Conservation (phyloP, 2,888 invertebrate genomes). For the Helobdella robusta region DNA sequence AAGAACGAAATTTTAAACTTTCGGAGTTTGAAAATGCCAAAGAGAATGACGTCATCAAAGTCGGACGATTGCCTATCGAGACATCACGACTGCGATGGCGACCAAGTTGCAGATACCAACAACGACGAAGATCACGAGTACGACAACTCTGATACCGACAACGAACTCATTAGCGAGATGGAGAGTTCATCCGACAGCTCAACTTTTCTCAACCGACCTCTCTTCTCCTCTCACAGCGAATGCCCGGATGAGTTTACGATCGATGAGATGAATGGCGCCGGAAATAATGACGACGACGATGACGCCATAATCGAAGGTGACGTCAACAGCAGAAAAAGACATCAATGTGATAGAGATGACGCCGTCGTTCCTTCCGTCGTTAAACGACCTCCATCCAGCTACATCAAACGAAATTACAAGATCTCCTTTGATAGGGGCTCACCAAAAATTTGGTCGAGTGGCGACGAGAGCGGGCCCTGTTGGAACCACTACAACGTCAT, state of each 20-base stretch:
- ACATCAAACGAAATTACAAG: constrained; percentile 34
- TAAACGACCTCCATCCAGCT: neutral
- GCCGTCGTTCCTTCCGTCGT: neutral
- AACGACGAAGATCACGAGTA: constrained; percentile 25
- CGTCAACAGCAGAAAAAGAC: too few species aligned
- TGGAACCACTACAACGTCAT: neutral
- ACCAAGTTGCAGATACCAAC: constrained; percentile 18
- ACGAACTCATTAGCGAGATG: too few species aligned
- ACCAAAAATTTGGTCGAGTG: constrained; percentile 28
- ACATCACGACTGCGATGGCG: constrained; percentile 33
- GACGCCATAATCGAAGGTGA: constrained; percentile 15
- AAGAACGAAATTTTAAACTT: too few species aligned
- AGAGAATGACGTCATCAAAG: constrained; percentile 30
- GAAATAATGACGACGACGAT: neutral
- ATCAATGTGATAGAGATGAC: too few species aligned
- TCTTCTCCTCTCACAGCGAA: constrained; percentile 31
- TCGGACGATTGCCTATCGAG: constrained; percentile 35
- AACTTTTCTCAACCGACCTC: constrained; percentile 30
- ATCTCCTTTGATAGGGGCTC: constrained; percentile 34
- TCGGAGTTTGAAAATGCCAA: neutral
- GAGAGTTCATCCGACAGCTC: constrained; percentile 32
- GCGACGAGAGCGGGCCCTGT: constrained; percentile 24
- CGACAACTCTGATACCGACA: constrained; percentile 29
- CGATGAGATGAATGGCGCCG: neutral
- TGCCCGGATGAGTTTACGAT: constrained; percentile 14